Evolutionary conservation across 2,797 vertebrate genomes (phyloP).

Genomic region (Lophius americanus): DNA sequence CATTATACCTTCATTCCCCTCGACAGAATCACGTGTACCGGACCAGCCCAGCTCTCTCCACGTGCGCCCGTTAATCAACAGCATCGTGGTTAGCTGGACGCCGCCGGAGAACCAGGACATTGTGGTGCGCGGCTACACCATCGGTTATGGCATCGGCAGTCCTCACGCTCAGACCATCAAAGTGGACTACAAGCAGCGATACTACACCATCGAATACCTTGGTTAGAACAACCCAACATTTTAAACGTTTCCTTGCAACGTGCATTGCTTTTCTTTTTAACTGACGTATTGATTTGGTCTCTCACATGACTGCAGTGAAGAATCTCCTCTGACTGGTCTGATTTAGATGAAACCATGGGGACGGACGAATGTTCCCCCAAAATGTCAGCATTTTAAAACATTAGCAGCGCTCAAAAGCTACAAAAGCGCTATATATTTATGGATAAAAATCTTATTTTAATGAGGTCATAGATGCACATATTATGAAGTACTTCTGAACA

Average conservation of each 20-base stretch:
- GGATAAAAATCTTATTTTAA: conserved; percentile 20
- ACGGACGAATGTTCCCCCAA: neutral
- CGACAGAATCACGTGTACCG: conserved; percentile 91
- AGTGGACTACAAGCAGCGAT: conserved; percentile 98
- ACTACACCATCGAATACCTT: conserved; percentile 96
- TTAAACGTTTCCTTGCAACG: neutral
- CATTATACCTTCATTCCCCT: neutral
- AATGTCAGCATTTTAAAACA: conserved; percentile 15
- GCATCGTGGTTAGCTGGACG: conserved; percentile 99
- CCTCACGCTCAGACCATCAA: conserved; percentile 96
- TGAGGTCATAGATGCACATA: conserved; percentile 13
- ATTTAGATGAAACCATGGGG: neutral
- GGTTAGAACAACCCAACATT: conserved; percentile 75
- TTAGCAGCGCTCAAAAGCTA: neutral
- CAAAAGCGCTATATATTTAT: conserved; percentile 14
- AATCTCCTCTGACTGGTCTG: neutral
- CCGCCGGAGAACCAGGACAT: conserved; percentile 98
- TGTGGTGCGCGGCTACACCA: conserved; percentile 95
- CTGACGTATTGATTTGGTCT: neutral
- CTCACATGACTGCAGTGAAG: neutral
- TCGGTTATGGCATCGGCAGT: conserved; percentile 95
- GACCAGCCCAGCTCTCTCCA: conserved; percentile 97
- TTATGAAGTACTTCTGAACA: conserved; percentile 15
- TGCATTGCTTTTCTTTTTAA: neutral
- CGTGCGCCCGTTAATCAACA: conserved; percentile 92